Conservation (phyloP, 2,888 invertebrate genomes). For the Hedychridium roseum region DNA sequence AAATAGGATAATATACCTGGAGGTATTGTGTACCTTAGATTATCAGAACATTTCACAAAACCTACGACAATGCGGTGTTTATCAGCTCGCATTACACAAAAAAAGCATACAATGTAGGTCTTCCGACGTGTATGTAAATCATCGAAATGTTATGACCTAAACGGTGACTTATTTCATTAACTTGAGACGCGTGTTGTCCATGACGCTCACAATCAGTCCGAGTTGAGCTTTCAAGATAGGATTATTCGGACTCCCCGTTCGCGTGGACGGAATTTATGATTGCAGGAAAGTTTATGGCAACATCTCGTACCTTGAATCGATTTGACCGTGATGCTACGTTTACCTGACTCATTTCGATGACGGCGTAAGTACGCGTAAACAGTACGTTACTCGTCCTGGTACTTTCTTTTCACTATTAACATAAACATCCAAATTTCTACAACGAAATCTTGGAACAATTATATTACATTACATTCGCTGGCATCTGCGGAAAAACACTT, state of each 20-base stretch:
- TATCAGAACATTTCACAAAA: too few relatives aligned
- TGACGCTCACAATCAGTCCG: background rate
- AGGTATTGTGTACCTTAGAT: too few relatives aligned
- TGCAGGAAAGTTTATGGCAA: background rate
- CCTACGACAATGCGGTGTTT: constrained; percentile 34
- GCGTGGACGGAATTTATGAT: constrained; percentile 2
- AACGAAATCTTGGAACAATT: too few relatives aligned
- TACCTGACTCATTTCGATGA: too few relatives aligned
- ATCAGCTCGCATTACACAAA: constrained; percentile 51
- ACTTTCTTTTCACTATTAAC: background rate
- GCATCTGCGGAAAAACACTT: too few relatives aligned
- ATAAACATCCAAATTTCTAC: background rate
- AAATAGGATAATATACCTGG: too few relatives aligned
- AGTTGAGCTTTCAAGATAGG: background rate
- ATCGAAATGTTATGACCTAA: constrained; percentile 45
- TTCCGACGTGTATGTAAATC: constrained; percentile 37
- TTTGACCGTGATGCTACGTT: too few relatives aligned
- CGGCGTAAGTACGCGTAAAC: too few relatives aligned
- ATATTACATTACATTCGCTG: too few relatives aligned
- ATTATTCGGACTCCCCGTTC: background rate
- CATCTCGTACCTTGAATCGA: too few relatives aligned
- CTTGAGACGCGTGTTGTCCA: constrained; percentile 8
- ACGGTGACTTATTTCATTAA: constrained; percentile 46
- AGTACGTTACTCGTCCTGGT: background rate
- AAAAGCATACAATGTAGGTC: constrained; percentile 42